Evolutionary conservation across 2,888 invertebrate genomes (phyloP), one percentile per base, ranked within the genome.

Genomic region (Lypha dubia): DNA sequence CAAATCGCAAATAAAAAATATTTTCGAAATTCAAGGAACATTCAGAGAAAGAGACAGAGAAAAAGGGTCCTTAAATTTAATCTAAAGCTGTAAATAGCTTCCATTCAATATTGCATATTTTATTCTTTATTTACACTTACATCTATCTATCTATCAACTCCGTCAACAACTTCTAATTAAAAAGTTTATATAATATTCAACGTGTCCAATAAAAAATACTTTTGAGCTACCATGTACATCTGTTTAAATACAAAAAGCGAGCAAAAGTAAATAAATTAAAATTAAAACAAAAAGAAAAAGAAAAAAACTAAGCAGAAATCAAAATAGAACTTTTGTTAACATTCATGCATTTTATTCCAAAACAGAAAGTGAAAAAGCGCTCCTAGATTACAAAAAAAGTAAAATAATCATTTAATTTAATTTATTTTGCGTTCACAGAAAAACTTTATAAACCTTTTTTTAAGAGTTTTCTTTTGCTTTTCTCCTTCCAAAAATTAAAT

Each of bases 161-260:
- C 38, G 56, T 15, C 20, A n/a, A 28, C 1, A 63, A n/a, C 20
- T 44, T 81, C 70, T 81, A 81, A 81, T 81, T 81, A 75, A 75
- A 81, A 81, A 75, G 46, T 70, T 75, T 70, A 58, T 75, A 46
- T 75, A 46, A 75, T 24, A 81, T 63, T 46, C 75, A 75, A 75
- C 62, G 74, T 81, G 81, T 75, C 75, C 62, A 70, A 81, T 81
- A 75, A 75, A 81, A n/a, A 75, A 63, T 68, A 68, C 62, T 17
- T 75, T 51, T 62, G 13, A 79, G 32, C 51, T 20, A 49, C 17
- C 49, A 22, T 35, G 35, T 67, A 58, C 38, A 24, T 68, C 68
- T 41, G 51, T 38, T 49, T 60, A 46, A 51, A 63, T 20, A 24
- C 41, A 67, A 20, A 28, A 60, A 60, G 51, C 51, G 32, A 28